Percentiles rank a stretch among this genome's conserved stretches.
phyloP scores from a whole-genome alignment of 2,888 invertebrate species.

The Notocelia uddmanniana region DNA sequence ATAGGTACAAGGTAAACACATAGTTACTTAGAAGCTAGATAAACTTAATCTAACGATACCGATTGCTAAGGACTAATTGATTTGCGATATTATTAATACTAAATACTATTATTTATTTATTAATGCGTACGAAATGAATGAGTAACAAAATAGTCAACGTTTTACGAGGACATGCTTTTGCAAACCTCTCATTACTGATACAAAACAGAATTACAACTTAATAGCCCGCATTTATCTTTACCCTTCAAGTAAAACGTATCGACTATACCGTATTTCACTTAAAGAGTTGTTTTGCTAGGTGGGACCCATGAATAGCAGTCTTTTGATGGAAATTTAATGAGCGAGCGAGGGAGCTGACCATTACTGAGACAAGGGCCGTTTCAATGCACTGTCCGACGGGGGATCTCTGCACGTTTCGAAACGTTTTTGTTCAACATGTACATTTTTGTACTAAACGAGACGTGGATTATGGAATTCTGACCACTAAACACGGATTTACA shows the following conservation, averaged over 20 bases:
- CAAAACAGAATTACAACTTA: neutral
- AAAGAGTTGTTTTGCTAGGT: slow-evolving; percentile 60
- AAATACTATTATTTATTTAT: no score
- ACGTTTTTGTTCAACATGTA: slow-evolving; percentile 30
- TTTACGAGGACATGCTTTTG: neutral
- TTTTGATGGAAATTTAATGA: slow-evolving; percentile 81
- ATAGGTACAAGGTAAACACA: no score
- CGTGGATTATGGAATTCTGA: neutral
- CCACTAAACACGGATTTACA: neutral
- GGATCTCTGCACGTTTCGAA: slow-evolving; percentile 4
- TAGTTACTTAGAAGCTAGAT: no score
- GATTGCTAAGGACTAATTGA: no score
- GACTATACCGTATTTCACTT: slow-evolving; percentile 42
- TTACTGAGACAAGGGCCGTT: slow-evolving; percentile 71
- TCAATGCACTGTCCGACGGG: slow-evolving; percentile 66
- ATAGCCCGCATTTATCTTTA: slow-evolving; percentile 27
- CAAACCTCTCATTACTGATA: neutral
- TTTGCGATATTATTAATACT: no score
- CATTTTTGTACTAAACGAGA: slow-evolving; percentile 7
- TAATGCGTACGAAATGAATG: no score
- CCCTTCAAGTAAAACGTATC: slow-evolving; percentile 34
- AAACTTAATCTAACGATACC: no score
- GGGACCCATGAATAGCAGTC: slow-evolving; percentile 66
- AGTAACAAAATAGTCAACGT: neutral
- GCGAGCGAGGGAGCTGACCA: slow-evolving; percentile 73